phyloP scores from a whole-genome alignment of 2,888 invertebrate genomes.

The Cacoxenus indagator region DNA sequence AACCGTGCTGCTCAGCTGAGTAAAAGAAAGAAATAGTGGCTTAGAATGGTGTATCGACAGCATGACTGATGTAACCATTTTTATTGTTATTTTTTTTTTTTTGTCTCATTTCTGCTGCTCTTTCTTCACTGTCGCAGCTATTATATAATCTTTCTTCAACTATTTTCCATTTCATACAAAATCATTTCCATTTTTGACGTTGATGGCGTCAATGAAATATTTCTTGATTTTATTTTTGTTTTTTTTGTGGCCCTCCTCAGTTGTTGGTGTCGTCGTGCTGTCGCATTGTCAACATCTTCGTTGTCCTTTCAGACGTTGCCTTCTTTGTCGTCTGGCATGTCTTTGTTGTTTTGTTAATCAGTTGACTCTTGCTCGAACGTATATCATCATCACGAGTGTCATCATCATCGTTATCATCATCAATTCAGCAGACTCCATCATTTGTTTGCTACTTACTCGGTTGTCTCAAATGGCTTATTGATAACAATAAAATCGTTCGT shows the following conservation, averaged over 20 bases:
- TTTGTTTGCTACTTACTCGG: background rate
- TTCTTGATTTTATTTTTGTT: too few relatives aligned
- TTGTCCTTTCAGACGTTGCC: constrained; percentile 26
- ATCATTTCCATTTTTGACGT: constrained; percentile 18
- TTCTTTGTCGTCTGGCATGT: constrained; percentile 16
- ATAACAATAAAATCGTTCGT: constrained; percentile 45
- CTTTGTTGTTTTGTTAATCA: constrained; percentile 36
- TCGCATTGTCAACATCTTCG: background rate
- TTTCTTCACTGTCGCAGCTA: background rate
- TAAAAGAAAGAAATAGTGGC: background rate
- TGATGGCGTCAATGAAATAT: constrained; percentile 22
- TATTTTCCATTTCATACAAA: background rate
- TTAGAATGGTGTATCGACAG: background rate
- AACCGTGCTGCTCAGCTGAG: background rate
- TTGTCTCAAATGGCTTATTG: constrained; percentile 42
- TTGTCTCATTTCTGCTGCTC: background rate
- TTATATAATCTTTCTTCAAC: constrained; percentile 1
- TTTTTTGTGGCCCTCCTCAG: background rate
- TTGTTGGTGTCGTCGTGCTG: background rate
- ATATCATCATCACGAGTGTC: constrained; percentile 5
- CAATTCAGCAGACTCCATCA: background rate
- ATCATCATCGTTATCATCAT: too few relatives aligned
- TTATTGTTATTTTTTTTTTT: background rate
- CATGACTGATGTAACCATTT: constrained; percentile 15
- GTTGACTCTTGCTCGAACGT: constrained; percentile 42